phyloP scores from a whole-genome alignment of 2,888 invertebrate genomes.

The Pinctada fucata region DNA sequence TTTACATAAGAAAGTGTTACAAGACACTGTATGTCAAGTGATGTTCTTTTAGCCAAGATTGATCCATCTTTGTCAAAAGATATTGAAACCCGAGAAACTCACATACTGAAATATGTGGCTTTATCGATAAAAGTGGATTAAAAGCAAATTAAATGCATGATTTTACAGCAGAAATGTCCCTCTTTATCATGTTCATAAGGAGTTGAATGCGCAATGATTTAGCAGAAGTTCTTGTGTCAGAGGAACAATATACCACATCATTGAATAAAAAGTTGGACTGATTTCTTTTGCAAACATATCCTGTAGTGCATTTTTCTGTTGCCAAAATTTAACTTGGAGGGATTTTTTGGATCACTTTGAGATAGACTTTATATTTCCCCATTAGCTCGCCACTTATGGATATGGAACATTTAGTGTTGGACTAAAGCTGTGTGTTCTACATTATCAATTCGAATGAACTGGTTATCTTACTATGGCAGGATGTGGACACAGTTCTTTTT shows the following conservation, averaged over 20 bases:
- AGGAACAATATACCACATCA: no score
- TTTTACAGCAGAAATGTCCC: constrained; percentile 50
- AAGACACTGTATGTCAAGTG: constrained; percentile 48
- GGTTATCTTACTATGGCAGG: constrained; percentile 46
- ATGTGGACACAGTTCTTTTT: constrained; percentile 16
- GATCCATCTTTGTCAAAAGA: constrained; percentile 37
- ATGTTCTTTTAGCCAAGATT: constrained; percentile 38
- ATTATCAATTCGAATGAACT: constrained; percentile 43
- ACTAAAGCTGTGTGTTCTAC: constrained; percentile 45
- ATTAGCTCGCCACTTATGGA: constrained; percentile 53
- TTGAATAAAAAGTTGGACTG: constrained; percentile 46
- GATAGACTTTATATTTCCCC: constrained; percentile 49
- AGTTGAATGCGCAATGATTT: constrained; percentile 42
- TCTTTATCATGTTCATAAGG: constrained; percentile 47
- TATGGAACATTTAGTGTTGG: constrained; percentile 47
- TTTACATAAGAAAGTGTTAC: constrained; percentile 41
- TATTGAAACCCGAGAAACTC: constrained; percentile 45
- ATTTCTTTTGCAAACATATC: constrained; percentile 54
- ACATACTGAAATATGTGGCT: constrained; percentile 48
- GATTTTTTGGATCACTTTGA: constrained; percentile 40
- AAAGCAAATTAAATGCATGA: constrained; percentile 44
- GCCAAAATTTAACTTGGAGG: constrained; percentile 49
- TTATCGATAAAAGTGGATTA: constrained; percentile 39
- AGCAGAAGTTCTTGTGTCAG: constrained; percentile 9
- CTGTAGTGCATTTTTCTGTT: constrained; percentile 38